Evolutionary conservation across 2,113 vertebrate genomes (phyloP).

Genomic region (Fulica atra): DNA sequence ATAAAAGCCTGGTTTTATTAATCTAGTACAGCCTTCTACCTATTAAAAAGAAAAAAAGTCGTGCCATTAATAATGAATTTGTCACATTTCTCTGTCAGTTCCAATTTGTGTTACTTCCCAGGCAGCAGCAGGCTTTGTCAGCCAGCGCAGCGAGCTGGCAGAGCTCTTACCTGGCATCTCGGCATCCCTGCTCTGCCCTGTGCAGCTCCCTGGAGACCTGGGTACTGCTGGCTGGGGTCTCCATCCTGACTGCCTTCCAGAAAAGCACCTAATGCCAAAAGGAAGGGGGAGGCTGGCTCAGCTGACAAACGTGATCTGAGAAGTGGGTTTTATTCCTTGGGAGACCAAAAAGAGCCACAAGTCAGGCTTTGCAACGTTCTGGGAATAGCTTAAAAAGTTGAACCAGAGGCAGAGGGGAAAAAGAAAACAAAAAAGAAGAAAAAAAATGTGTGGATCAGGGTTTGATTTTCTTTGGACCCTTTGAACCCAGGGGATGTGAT

Average conservation of each 20-base stretch:
- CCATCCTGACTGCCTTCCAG: neutral
- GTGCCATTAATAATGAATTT: slow-evolving; percentile 62
- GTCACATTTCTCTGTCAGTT: slow-evolving; percentile 37
- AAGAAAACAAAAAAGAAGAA: too few relatives aligned
- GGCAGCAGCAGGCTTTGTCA: neutral
- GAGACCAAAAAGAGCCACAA: neutral
- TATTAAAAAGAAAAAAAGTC: slow-evolving; percentile 43
- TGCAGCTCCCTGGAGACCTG: neutral
- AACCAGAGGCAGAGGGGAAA: neutral
- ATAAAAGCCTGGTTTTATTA: slow-evolving; percentile 35
- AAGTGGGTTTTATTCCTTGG: neutral
- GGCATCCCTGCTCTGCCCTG: neutral
- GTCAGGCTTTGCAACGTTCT: neutral
- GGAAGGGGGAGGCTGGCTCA: neutral
- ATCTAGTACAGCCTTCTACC: slow-evolving; percentile 22
- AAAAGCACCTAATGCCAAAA: neutral
- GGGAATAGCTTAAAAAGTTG: neutral
- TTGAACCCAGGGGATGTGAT: neutral
- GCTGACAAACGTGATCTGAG: neutral
- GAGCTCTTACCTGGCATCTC: neutral
- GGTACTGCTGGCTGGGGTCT: neutral
- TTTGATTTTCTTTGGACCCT: neutral
- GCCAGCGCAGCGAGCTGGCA: neutral
- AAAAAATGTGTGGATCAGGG: neutral
- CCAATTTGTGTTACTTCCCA: neutral